Evolutionary conservation across 1,140 invertebrate genomes (phyloP), one percentile per base, ranked within the genome.

Genomic region (Frieseomelitta varia): DNA sequence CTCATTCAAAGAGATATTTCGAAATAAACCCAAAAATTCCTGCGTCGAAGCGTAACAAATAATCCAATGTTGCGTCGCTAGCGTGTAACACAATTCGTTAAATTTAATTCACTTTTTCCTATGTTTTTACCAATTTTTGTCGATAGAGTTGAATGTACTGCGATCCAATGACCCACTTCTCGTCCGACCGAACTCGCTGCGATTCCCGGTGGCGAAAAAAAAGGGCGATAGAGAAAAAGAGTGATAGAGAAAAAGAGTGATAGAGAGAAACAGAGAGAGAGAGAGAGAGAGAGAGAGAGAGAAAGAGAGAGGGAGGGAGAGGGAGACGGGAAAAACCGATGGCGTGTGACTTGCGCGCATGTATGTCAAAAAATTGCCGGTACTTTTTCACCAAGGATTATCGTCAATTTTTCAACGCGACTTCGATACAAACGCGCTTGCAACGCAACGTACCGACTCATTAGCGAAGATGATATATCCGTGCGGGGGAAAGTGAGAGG

Each of bases 401-500:
- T 80, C 79, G 68, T 51, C 79, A n/a, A 73, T 80, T 72, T 80
- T 72, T 80, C 68, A 80, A 72, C 53, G 55, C 39, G 53, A 72
- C 68, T 80, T 61, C 79, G 68, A 80, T 72, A 80, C 79, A 73
- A 73, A 61, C 68, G 53, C 68, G 77, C 77, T 68, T 79, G 34
- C 63, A 39, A 53, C 77, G 34, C 63, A 39, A 53, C 65, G 55
- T 19, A 61, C 68, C 19, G 61, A 39, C 80, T 81, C 80, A 72
- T 81, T 75, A 81, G 15, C 72, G 17, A 51, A 55, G 58, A 72
- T 79, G 65, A 79, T 80, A 72, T 61, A 72, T 72, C 51, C 71
- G 12, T 51, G 27, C 56, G 53, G 34, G 55, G 21, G 19, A 56
- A 19, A 56, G 55, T 10, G 55, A 21, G 30, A 58, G 73, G 56